Percentiles rank a stretch among this genome's conserved stretches.
Evolutionary conservation across 2,888 invertebrate species (phyloP).

Genomic region (Cosmia pyralina): DNA sequence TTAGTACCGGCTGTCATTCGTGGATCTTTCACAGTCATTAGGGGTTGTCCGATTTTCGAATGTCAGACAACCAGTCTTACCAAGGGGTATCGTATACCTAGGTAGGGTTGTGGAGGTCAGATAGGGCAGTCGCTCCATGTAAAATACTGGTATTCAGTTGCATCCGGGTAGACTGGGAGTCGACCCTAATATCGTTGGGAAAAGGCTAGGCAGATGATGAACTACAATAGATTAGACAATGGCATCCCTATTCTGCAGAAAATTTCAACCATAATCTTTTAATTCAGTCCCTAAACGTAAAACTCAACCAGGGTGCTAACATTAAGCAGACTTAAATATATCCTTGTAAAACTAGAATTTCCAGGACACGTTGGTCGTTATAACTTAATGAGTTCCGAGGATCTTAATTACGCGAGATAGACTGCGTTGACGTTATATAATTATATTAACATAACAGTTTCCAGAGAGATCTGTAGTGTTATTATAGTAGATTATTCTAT

Average conservation of each 20-base stretch:
- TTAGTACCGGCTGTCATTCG: too few relatives aligned
- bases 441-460: conserved; percentile 40
- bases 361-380: conserved; percentile 49
- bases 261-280: not conserved
- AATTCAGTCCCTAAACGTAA: not conserved
- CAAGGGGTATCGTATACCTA: too few relatives aligned
- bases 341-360: conserved; percentile 45
- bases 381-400: conserved; percentile 57
- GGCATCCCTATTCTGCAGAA: not conserved
- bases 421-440: conserved; percentile 41
- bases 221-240: not conserved
- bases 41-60: too few relatives aligned
- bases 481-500: conserved; percentile 24
- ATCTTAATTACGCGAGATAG: conserved; percentile 46
- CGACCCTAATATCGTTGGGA: too few relatives aligned
- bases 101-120: too few relatives aligned
- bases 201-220: too few relatives aligned
- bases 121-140: too few relatives aligned
- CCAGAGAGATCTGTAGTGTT: conserved; percentile 36
- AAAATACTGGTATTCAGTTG: too few relatives aligned
- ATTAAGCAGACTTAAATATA: conserved; percentile 33
- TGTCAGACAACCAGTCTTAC: too few relatives aligned
- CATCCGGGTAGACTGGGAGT: too few relatives aligned
- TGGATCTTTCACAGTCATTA: too few relatives aligned
- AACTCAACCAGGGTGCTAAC: conserved; percentile 6